Percentiles rank a stretch among this genome's conserved stretches.
Conservation (phyloP, 1,140 invertebrate genomes). For the Tetramorium alpestre region DNA sequence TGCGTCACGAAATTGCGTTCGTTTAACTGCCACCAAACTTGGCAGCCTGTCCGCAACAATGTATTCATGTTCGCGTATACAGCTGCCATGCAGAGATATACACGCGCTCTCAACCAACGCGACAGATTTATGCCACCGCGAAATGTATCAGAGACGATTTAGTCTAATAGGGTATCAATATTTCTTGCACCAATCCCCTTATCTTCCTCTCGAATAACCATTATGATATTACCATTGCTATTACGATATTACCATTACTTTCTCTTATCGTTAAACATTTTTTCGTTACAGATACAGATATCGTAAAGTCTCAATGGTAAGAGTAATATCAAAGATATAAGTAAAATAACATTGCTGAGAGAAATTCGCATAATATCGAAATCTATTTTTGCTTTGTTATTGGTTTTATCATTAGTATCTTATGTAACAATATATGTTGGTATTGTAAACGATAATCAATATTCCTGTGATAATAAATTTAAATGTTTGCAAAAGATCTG, state of each 20-base stretch:
- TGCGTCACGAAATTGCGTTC: conserved; percentile 32
- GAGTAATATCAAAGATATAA: neutral
- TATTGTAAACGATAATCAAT: neutral
- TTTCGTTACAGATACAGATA: neutral
- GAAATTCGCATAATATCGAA: neutral
- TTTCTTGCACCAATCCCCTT: neutral
- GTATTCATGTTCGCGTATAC: neutral
- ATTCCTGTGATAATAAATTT: neutral
- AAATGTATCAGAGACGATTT: conserved; percentile 1
- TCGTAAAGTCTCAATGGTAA: neutral
- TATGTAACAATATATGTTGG: neutral
- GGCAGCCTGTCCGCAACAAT: conserved; percentile 49
- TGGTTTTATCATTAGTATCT: neutral
- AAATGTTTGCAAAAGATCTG: neutral
- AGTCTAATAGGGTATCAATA: neutral
- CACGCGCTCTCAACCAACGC: neutral
- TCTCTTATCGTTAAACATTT: neutral
- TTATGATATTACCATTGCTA: neutral
- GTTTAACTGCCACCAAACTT: conserved; percentile 51
- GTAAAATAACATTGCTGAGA: neutral
- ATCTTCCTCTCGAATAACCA: neutral
- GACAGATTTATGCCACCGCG: conserved; percentile 36
- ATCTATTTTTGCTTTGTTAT: neutral
- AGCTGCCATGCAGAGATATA: neutral
- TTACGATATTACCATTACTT: neutral